Base-by-base conservation (phyloP, 2,113 vertebrate species). In the Calyptommatus sinebrachiatus region DNA sequence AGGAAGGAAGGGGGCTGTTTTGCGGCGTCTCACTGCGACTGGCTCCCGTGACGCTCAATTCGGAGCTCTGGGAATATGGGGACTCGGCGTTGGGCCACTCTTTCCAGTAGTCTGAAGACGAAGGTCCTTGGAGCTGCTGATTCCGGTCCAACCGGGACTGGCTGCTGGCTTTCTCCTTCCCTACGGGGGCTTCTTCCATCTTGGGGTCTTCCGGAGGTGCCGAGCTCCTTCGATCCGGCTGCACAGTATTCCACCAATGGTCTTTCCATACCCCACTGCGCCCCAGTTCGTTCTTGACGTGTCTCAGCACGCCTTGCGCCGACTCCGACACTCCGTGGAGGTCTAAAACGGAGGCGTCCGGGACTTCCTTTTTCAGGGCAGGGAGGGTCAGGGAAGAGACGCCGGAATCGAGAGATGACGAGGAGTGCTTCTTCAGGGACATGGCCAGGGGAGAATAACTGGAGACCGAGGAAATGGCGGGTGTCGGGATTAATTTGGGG, bases 171-270 rank as follows among this genome's bases (percentile, higher is more conserved):
- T 94, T 95, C 67, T 96, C 95, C 86, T 95, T 95, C 88, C 92
- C 89, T 94, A 94, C 94, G 91, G 95, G 90, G 73, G 92, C 89
- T 73, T 98, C 97, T 79, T 98, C 97, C 57, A 89, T 93, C 85
- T 97, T 92, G 91, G 95, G 31, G 62, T 94, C 96, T 72, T 94
- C 95, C 0, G 95, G 90, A 62, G 92, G 88, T 16, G 91, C 78
- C 2, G 92, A 10, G 74, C 90, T 95, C 87, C 96, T 96, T 75
- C 95, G 86, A 78, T 99, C 97, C 0, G 94, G 94, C 75, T 96
- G 96, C 87, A 97, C 93, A n/a, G 95, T 92, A 91, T 90, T 97
- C 97, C 97, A 98, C 97, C 97, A 98, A 85, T 97, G 97, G 90
- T 99, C 97, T 83, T 98, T 97, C 97, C 97, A 98, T 71, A 95